Conservation (phyloP, 2,888 invertebrate species). For the Drosophila stalkeri region DNA sequence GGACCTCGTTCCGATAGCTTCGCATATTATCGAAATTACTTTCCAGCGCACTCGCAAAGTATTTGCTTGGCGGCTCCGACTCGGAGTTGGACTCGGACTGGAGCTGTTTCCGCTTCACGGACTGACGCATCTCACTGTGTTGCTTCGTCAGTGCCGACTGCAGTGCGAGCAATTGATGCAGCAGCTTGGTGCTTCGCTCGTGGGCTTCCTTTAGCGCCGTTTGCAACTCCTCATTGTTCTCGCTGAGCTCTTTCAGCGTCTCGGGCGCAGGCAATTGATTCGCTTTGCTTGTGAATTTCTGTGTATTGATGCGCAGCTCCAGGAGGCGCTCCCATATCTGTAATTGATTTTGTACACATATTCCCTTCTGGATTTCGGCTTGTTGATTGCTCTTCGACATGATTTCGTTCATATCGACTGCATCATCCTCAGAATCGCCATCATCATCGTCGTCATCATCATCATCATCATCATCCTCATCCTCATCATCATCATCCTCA, state of each 20-base stretch:
- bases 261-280: constrained; percentile 92
- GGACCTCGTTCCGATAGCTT: constrained; percentile 90
- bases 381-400: constrained; percentile 84
- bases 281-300: constrained; percentile 90
- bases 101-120: constrained; percentile 81
- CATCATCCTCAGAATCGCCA: constrained; percentile 57
- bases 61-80: constrained; percentile 59
- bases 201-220: constrained; percentile 66
- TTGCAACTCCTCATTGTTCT: constrained; percentile 86
- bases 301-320: constrained; percentile 94
- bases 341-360: constrained; percentile 89
- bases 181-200: constrained; percentile 86
- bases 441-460: constrained; percentile 49
- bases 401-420: constrained; percentile 49
- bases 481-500: constrained; percentile 48
- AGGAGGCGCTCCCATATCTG: constrained; percentile 93
- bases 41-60: constrained; percentile 85
- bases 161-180: constrained; percentile 88
- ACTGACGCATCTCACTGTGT: constrained; percentile 89
- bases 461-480: constrained; percentile 67
- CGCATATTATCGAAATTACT: constrained; percentile 88
- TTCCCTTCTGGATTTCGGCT: constrained; percentile 88
- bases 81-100: constrained; percentile 22
- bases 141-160: constrained; percentile 88
- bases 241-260: constrained; percentile 85